phyloP scores from a whole-genome alignment of 1,140 invertebrate species.

The Drosophila kanapiae region DNA sequence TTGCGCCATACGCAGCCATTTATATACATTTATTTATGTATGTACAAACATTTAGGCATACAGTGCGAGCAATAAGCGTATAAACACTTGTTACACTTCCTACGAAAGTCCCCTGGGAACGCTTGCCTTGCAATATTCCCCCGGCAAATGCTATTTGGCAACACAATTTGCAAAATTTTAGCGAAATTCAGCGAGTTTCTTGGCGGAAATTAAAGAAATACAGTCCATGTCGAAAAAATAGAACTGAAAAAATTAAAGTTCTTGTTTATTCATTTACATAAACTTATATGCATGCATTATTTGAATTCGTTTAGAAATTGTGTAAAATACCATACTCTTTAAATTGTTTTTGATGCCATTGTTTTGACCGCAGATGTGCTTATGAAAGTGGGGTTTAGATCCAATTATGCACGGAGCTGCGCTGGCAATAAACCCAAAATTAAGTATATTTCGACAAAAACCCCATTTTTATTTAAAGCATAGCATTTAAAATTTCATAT shows the following conservation, averaged over 20 bases:
- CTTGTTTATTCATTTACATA: too few species aligned
- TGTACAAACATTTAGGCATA: background rate
- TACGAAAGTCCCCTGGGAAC: constrained; percentile 55
- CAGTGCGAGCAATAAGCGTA: constrained; percentile 23
- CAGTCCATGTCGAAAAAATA: background rate
- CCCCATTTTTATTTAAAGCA: background rate
- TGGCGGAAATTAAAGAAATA: constrained; percentile 13
- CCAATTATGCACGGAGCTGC: background rate
- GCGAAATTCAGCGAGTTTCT: constrained; percentile 12
- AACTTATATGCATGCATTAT: too few species aligned
- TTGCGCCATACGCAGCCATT: constrained; percentile 20
- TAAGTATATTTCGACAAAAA: constrained; percentile 5
- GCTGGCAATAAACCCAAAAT: constrained; percentile 10
- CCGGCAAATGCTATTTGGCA: constrained; percentile 25
- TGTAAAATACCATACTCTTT: background rate
- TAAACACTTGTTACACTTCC: constrained; percentile 73
- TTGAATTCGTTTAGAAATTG: background rate
- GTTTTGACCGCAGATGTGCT: background rate
- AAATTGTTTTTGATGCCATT: background rate
- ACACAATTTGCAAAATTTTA: constrained; percentile 12
- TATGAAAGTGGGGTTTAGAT: background rate
- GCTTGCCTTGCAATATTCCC: constrained; percentile 59
- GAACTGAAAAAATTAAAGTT: too few species aligned
- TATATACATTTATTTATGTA: background rate
- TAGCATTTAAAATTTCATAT: background rate